Evolutionary conservation across 2,797 vertebrate species (phyloP).

Genomic region (Anguilla pacifica): DNA sequence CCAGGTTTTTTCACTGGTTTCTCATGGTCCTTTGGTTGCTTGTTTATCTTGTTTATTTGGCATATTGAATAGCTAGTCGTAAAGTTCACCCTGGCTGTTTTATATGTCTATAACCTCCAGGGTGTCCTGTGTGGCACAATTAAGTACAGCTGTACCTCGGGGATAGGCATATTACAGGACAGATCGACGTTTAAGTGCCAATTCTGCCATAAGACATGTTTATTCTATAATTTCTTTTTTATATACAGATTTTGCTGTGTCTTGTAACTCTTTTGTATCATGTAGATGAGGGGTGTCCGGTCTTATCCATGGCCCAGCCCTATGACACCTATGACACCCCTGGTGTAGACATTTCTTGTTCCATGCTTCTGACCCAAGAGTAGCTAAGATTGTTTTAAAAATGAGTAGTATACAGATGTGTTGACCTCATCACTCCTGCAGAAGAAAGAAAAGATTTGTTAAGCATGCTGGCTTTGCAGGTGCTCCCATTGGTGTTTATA

Average conservation of each 20-base stretch:
- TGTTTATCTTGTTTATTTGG: constrained; percentile 18
- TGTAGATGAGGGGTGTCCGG: neutral
- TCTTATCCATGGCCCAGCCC: neutral
- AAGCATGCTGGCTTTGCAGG: too few relatives aligned
- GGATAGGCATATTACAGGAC: neutral
- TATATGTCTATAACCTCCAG: neutral
- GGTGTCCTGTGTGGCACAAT: neutral
- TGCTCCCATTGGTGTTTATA: neutral
- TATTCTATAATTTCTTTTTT: neutral
- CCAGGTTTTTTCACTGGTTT: neutral
- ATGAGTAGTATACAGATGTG: neutral
- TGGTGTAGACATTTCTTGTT: neutral
- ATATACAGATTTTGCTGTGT: neutral
- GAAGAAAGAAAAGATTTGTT: neutral
- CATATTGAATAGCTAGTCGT: neutral
- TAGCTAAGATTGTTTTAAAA: neutral
- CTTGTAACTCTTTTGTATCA: neutral
- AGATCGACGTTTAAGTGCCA: neutral
- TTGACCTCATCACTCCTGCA: neutral
- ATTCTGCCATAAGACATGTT: neutral
- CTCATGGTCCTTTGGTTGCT: neutral
- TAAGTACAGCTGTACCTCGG: neutral
- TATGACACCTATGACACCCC: neutral
- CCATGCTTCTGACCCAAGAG: neutral
- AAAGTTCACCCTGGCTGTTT: constrained; percentile 1